Base-by-base conservation (phyloP, 2,113 vertebrate species). In the Diphyllodes magnificus region DNA sequence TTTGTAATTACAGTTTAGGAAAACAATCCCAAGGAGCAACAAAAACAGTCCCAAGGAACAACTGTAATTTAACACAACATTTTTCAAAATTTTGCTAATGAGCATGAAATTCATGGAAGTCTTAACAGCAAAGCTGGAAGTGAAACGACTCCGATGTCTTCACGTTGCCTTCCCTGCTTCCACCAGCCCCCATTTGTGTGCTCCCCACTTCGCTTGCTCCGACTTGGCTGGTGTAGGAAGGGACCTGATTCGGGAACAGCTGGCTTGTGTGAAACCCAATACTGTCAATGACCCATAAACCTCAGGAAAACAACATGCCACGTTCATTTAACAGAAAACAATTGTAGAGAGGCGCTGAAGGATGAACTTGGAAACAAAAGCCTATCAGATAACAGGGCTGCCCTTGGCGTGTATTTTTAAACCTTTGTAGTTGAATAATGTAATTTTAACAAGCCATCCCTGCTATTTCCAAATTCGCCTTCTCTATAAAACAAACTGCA, bases 31-130 rank as follows among this genome's bases (percentile, higher is more conserved):
- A 44, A 53, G 42, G 23, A 88, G 42, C 79, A 71, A 81, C 27
- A 88, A 51, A 76, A 91, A 70, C 70, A 84, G 24, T 70, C 78
- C 73, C 61, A 70, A 63, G 44, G 47, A 93, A n/a, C 31, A 70
- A 73, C 54, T 75, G 68, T 30, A 75, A 92, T 37, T 60, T 79
- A 91, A 91, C 60, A 51, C 72, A 23, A 20, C 39, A 40, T 93
- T 92, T 95, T 77, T 73, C 54, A 92, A 76, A 15, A 5, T 86
- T 77, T 65, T 78, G 20, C 44, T 92, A 88, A 73, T 6, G 40
- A 92, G 65, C 51, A 37, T 18, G 53, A 71, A 71, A 84, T 28
- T 51, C 0, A 4, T 40, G 37, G 66, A 68, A 37, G 33, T 50
- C 37, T 75, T 9, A 65, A 35, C 16, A n/a, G 35, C 0, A 8